Base-by-base conservation (phyloP, 53 echinoderm and acorn worm genomes). In the Pentamera pediparva region DNA sequence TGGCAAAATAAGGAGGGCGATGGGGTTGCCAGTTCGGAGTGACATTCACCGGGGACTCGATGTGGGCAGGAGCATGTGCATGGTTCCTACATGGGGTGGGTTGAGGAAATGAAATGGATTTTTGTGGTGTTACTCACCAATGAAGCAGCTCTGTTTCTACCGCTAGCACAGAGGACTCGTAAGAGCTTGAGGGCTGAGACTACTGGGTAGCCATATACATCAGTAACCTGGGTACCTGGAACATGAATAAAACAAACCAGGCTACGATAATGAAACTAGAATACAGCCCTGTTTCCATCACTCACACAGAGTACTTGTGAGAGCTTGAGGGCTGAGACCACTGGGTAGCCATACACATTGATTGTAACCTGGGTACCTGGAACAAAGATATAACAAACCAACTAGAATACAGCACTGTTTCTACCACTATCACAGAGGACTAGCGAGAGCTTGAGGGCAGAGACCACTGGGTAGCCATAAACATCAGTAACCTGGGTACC, bases 151-250 rank as follows among this genome's bases (percentile, higher is more conserved):
- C 79, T 55, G 57, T 93, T 65, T 75, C 80, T 80, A 39, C 96
- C 83, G 35, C 82, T 61, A 25, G 82, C 32, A 43, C 96, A 96
- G 40, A 91, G 80, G 3, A 91, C 91, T 22, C 91, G 73, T 19
- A 86, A 10, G 9, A 96, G 80, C 76, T 96, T 96, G 75, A 96
- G n/a, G 25, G 91, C 96, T 37, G 75, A 40, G 5, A 83, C 74
- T 3, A 87, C 80, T 11, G 96, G 96, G 50, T 96, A 83, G 4
- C 86, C 86, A 83, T 96, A 96, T 21, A 86, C 76, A 72, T 91
- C 79, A 45, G 79, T 82, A 20, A 96, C 88, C 45, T 77, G 65
- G 27, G 73, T 83, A 39, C 73, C 96, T 96, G 45, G 29, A 41
- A 22, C 4, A 3, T 21, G 4, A 5, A 21, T 35, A 24, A 24